Conservation (phyloP, 23 tunicate species). For the Phallusia fumigata region DNA sequence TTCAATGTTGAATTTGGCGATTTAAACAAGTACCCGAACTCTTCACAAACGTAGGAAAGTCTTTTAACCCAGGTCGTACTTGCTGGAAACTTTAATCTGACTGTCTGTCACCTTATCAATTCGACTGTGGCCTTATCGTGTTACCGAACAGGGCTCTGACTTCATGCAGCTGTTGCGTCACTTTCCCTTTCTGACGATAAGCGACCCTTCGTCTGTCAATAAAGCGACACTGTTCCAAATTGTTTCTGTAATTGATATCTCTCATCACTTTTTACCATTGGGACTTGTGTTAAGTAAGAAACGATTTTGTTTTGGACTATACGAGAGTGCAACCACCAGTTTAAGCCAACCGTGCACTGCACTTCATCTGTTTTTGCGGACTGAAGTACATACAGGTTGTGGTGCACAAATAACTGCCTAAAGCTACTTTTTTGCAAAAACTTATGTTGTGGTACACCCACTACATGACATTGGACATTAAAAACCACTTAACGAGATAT, state of each 20-base stretch:
- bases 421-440: too few species aligned
- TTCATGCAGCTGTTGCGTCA: slow-evolving; percentile 69
- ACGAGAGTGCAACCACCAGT: too few species aligned
- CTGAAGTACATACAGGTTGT: too few species aligned
- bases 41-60: neutral
- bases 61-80: neutral
- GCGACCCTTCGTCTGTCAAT: neutral
- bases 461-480: too few species aligned
- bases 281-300: too few species aligned
- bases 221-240: slow-evolving; percentile 16
- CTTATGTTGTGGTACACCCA: too few species aligned
- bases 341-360: too few species aligned
- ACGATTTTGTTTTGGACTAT: too few species aligned
- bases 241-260: neutral
- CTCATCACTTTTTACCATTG: neutral
- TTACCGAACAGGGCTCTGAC: slow-evolving; percentile 10
- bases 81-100: neutral
- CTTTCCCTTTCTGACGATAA: neutral
- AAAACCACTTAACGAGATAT: too few species aligned
- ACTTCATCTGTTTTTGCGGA: too few species aligned
- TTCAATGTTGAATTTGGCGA: neutral
- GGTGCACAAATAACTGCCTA: too few species aligned
- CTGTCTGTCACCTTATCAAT: neutral
- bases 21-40: neutral
- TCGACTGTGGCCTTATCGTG: slow-evolving; percentile 6